These are phyloP conservation scores for Strigops habroptila DNA, from an alignment of 2,113 vertebrate genomes.

Conservation along the genomic window DNA sequence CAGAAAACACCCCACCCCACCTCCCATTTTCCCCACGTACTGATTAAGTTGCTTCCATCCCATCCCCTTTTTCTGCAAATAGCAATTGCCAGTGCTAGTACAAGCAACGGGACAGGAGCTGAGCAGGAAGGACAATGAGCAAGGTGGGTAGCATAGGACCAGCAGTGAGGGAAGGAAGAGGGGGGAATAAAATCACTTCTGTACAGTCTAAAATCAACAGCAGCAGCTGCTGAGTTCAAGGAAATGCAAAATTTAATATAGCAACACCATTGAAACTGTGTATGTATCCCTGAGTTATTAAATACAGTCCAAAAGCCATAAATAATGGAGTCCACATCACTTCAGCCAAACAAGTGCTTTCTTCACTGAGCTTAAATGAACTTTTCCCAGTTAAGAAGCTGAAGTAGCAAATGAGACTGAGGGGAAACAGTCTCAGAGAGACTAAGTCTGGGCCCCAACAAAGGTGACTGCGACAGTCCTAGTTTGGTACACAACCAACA, in stretches of 20 bases:
- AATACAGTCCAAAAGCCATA: not conserved
- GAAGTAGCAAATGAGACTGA: not conserved
- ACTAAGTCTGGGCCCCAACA: not conserved
- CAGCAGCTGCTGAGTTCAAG: constrained; percentile 15
- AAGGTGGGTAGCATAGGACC: constrained; percentile 61
- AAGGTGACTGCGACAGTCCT: not conserved
- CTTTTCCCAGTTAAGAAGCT: not conserved
- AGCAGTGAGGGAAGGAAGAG: constrained; percentile 21
- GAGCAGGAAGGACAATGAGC: constrained; percentile 77
- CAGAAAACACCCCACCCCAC: not conserved
- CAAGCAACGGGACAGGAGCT: constrained; percentile 65
- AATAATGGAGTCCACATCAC: not conserved
- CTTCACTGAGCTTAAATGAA: not conserved
- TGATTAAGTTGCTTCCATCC: not conserved
- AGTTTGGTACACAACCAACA: not conserved
- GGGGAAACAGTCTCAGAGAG: not conserved
- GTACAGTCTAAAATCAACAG: not conserved
- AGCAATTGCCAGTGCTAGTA: not conserved
- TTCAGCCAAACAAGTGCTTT: not conserved
- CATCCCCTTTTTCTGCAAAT: not conserved
- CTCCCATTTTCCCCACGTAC: not conserved
- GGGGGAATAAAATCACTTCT: not conserved
- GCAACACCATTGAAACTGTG: not conserved
- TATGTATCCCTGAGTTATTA: not conserved
- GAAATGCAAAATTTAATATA: not conserved